Evolutionary conservation across 2,797 vertebrate genomes (phyloP), one percentile per base, ranked within the genome.

Genomic region (Acanthurus lineatus): DNA sequence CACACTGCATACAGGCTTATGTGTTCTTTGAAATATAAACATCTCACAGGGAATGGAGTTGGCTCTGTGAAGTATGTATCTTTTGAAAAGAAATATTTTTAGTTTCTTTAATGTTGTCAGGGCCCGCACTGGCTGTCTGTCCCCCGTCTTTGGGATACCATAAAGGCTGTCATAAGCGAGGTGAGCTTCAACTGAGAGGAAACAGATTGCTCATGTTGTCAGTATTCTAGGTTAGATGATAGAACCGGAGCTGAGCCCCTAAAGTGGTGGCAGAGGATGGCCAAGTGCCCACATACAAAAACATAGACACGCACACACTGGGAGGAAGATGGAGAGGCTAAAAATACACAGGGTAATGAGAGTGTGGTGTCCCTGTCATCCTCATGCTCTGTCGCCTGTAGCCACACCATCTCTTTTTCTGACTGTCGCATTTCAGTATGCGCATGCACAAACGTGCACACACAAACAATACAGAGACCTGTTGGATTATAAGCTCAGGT

Each of bases 291-390:
- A 58, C 81, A 82, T 74, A 67, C 79, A 83, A 69, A 73, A 45
- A 40, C 32, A 35, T 10, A n/a, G 47, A 22, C 3, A 3, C 63
- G 38, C 62, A 49, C 65, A 42, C 82, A 87, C 81, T 65, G 77
- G 68, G 89, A 85, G 87, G 77, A 86, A 86, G 86, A 91, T 89
- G 79, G 92, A 87, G 82, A 81, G 62, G 79, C 92, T 94, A 94
- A 89, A 94, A 93, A 94, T 94, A 94, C 79, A 84, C 82, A 62
- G 79, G 71, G 77, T 92, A 93, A 93, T 92, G 81, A 89, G 88
- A 90, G 91, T 86, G 84, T 77, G 79, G 88, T 89, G 84, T 91
- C 58, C 35, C 81, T 91, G 88, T 90, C 87, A 89, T 75, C 84
- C 83, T 82, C 67, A 42, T 87, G 73, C 80, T 79, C 85, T 81